Conservation (phyloP, 2,113 vertebrate species). For the Ploceus nigricollis region DNA sequence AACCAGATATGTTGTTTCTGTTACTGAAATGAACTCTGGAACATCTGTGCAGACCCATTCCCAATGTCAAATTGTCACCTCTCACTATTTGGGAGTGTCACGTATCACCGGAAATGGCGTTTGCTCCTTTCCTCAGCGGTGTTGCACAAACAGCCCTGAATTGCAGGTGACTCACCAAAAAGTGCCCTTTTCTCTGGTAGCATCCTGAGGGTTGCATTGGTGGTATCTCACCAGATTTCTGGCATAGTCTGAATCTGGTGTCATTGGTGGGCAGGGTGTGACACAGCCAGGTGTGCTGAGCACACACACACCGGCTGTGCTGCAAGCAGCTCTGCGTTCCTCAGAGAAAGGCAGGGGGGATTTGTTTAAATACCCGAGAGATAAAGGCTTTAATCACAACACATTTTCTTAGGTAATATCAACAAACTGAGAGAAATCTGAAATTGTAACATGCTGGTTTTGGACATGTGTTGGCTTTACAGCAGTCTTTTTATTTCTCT, state of each 20-base stretch:
- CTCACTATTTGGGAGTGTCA: not conserved
- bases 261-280: not conserved
- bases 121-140: fast-evolving
- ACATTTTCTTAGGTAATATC: not conserved
- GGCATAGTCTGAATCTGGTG: not conserved
- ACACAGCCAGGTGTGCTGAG: not conserved
- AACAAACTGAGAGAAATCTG: not conserved
- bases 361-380: not conserved
- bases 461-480: not conserved
- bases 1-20: not conserved
- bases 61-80: not conserved
- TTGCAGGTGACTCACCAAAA: not conserved
- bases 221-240: not conserved
- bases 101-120: fast-evolving
- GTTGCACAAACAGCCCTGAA: not conserved
- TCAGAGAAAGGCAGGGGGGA: not conserved
- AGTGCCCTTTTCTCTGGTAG: not conserved
- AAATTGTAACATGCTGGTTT: not conserved
- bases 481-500: not conserved
- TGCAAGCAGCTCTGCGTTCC: not conserved
- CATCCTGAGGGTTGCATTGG: not conserved
- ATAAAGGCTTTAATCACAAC: not conserved
- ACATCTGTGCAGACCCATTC: not conserved
- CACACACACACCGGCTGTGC: not conserved
- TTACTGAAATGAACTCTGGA: not conserved